These are phyloP conservation scores for Cricetomys ansorgei DNA, from an alignment of 2,113 vertebrate genomes.

Conservation along the genomic window DNA sequence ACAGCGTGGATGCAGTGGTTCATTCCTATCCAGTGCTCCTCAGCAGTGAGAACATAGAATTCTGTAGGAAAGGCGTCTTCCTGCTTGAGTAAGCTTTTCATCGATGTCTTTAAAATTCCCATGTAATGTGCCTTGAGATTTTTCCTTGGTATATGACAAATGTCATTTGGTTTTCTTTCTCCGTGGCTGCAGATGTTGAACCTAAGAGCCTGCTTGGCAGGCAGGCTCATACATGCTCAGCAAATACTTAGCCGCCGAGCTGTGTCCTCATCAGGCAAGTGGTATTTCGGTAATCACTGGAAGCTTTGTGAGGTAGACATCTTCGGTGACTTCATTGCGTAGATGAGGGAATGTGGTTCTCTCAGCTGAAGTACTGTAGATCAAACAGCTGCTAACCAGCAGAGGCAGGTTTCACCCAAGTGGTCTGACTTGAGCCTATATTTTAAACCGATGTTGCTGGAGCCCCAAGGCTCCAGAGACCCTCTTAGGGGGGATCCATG, in stretches of 20 bases:
- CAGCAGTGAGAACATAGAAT: neutral
- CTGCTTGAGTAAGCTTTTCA: neutral
- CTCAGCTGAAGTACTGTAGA: neutral
- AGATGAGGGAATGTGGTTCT: neutral
- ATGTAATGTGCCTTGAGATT: neutral
- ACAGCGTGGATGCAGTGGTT: neutral
- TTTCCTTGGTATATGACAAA: neutral
- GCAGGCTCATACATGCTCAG: rapidly evolving
- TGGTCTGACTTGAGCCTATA: neutral
- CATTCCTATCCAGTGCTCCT: neutral
- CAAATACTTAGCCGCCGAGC: neutral
- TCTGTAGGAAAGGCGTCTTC: neutral
- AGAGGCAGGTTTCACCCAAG: neutral
- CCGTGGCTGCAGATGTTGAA: too few species aligned
- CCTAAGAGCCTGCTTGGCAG: neutral
- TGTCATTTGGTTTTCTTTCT: neutral
- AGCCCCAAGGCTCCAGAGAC: rapidly evolving
- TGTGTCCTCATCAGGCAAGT: neutral
- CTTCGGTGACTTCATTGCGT: neutral
- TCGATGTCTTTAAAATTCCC: constrained; percentile 20
- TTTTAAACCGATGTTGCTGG: neutral
- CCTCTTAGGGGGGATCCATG: neutral
- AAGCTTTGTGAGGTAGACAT: neutral
- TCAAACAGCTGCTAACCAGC: neutral
- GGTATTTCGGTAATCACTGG: neutral